Conservation (phyloP, 2,888 invertebrate species). For the Spisula subtruncata region DNA sequence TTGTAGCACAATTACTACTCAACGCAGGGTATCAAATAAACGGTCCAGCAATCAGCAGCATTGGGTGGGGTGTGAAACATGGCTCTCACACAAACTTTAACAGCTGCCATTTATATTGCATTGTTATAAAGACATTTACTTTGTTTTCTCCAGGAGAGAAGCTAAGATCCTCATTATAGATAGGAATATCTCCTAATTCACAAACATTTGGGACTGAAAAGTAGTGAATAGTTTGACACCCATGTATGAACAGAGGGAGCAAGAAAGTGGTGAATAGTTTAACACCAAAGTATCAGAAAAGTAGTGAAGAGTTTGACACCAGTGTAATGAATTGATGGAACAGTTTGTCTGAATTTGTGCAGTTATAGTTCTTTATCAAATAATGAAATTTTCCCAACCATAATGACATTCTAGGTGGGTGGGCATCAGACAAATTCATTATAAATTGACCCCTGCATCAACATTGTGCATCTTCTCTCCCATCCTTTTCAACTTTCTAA, state of each 20-base stretch:
- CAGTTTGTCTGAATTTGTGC: neutral
- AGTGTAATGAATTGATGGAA: neutral
- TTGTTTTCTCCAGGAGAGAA: neutral
- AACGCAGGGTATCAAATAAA: neutral
- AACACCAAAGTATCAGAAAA: neutral
- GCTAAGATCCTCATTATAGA: neutral
- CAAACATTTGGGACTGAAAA: neutral
- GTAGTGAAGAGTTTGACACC: slow-evolving; percentile 1
- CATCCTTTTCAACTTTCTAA: too few species aligned
- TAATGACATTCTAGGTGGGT: neutral
- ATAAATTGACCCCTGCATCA: too few species aligned
- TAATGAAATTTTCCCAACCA: neutral
- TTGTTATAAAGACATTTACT: neutral
- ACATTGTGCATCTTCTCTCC: too few species aligned
- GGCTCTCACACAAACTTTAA: neutral
- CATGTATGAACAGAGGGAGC: neutral
- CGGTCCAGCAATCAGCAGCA: neutral
- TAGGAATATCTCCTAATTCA: neutral
- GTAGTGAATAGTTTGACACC: slow-evolving; percentile 7
- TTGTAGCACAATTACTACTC: neutral
- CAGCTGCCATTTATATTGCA: neutral
- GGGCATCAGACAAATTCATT: too few species aligned
- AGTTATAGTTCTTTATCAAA: neutral
- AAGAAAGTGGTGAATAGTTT: too few species aligned
- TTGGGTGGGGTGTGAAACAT: slow-evolving; percentile 1